A percentile compares a stretch with the other conserved stretches of the same genome.
These are phyloP conservation scores for Terrapene triunguis DNA, from an alignment of 2,113 vertebrate species.

Conservation along the genomic window DNA sequence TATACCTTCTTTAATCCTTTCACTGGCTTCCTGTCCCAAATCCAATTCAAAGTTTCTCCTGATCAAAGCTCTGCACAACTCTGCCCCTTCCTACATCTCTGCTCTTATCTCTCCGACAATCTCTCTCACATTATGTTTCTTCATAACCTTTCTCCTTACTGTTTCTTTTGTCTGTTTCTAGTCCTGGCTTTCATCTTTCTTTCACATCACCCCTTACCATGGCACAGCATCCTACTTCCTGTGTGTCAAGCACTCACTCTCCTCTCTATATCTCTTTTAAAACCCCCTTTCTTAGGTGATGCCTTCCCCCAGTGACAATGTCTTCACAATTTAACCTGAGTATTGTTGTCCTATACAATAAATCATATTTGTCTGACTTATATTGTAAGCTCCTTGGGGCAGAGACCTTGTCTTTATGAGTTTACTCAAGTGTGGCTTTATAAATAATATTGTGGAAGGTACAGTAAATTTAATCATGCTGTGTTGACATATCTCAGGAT, in stretches of 20 bases:
- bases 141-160: conserved; percentile 2
- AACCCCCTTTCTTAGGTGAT: conserved; percentile 32
- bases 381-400: not conserved
- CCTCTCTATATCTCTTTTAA: not conserved
- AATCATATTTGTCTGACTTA: conserved; percentile 11
- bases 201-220: not conserved
- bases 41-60: not conserved
- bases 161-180: not conserved
- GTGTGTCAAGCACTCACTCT: not conserved
- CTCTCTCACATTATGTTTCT: not conserved
- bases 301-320: not conserved
- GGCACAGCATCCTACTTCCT: not conserved
- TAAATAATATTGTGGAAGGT: not conserved
- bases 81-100: not conserved
- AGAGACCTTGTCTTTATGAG: not conserved
- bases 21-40: not conserved
- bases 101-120: not conserved
- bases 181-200: not conserved
- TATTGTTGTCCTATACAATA: not conserved
- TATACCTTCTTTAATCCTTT: not conserved
- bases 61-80: not conserved
- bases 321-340: not conserved
- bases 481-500: not conserved
- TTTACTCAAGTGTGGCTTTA: not conserved
- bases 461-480: not conserved